phyloP scores from a whole-genome alignment of 2,113 vertebrate genomes.

The Pollachius pollachius region DNA sequence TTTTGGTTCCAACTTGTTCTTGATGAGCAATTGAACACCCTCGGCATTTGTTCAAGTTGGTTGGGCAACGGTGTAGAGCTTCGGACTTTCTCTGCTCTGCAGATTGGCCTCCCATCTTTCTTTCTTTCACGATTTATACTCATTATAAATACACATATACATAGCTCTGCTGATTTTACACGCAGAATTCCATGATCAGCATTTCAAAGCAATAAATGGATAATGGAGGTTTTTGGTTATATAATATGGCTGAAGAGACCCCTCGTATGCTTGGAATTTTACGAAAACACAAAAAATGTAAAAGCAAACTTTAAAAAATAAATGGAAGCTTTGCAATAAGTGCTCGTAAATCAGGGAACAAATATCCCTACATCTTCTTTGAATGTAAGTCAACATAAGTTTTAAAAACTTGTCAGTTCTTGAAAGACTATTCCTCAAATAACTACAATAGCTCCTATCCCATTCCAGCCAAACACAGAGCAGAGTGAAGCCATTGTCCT shows the following conservation, averaged over 20 bases:
- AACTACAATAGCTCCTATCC: too few relatives aligned
- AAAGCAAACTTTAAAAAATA: conserved; percentile 15
- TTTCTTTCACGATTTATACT: conserved; percentile 13
- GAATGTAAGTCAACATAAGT: conserved; percentile 14
- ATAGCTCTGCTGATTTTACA: conserved; percentile 12
- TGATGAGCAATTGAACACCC: background rate
- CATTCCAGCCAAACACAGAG: conserved; percentile 79
- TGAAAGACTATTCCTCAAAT: background rate
- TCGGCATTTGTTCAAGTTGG: background rate
- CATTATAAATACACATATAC: conserved; percentile 50
- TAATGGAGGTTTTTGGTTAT: conserved; percentile 30
- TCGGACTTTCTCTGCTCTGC: conserved; percentile 74
- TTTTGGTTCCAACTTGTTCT: too few relatives aligned
- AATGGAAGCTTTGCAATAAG: conserved; percentile 23
- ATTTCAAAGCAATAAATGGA: too few relatives aligned
- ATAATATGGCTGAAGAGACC: conserved; percentile 18
- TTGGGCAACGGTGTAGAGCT: background rate
- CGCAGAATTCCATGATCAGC: too few relatives aligned
- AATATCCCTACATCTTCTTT: background rate
- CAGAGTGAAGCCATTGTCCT: conserved; percentile 60
- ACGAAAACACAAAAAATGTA: conserved; percentile 18
- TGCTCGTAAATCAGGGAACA: conserved; percentile 3
- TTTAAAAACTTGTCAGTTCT: too few relatives aligned
- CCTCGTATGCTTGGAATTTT: conserved; percentile 26
- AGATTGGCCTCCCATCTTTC: conserved; percentile 51